Evolutionary conservation across 2,797 vertebrate genomes (phyloP), one percentile per base, ranked within the genome.

Genomic region (Acrocephalus scirpaceus): DNA sequence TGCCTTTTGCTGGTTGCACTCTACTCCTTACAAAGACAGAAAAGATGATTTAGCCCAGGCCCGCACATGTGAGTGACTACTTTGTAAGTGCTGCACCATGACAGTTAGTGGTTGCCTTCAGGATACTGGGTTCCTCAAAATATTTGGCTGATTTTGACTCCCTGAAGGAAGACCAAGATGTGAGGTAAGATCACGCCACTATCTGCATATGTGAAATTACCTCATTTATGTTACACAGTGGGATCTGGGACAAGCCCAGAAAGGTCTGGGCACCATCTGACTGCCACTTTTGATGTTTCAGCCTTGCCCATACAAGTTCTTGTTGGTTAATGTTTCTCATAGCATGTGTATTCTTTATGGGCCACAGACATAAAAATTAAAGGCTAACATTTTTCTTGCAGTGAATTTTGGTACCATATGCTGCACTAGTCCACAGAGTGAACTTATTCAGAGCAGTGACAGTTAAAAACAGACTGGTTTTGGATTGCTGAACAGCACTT

Each of bases 181-280:
- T 74, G 30, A 86, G n/a, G 70, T 54, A 86, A 54, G 50, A 93
- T 78, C 86, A 77, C 38, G 65, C 44, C 30, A 69, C 47, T 78
- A 86, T 71, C 66, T 69, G 38, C 36, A 66, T 75, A 75, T 3
- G 16, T 56, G n/a, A 72, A 95, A 94, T 88, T 29, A 58, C 51
- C 15, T 75, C 6, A 66, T 93, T 95, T 94, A 30, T 84, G 81
- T 77, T 86, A 88, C 95, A 78, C 79, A 92, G 80, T 27, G 23
- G 93, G 76, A 90, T 47, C 44, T 90, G 44, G 92, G 54, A 72
- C 80, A 92, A 91, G 80, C 44, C 66, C 3, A 0, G 58, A 19
- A 78, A 88, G 62, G 17, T 86, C 34, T 90, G 74, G 44, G 53
- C 86, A 90, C 38, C 50, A 62, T 74, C 21, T 15, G 22, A 71